These are phyloP conservation scores for Pomatorhinus ruficollis DNA, from an alignment of 2,113 vertebrate genomes.

Conservation along the genomic window DNA sequence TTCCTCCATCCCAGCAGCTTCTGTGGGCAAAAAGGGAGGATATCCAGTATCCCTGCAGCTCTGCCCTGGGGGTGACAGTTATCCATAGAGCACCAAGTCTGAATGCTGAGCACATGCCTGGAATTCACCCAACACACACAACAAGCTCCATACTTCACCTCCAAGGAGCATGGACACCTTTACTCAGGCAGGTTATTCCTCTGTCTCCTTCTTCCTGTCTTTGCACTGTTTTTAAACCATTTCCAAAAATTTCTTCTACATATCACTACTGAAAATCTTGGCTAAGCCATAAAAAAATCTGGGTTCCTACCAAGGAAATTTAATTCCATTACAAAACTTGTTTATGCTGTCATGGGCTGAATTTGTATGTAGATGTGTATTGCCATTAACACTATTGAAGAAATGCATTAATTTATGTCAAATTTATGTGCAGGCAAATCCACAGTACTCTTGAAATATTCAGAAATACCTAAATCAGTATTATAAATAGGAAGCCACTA, in stretches of 20 bases:
- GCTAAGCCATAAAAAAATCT: neutral
- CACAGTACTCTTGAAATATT: neutral
- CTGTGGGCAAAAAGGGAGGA: neutral
- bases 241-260: neutral
- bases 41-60: neutral
- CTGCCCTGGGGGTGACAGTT: neutral
- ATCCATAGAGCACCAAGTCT: neutral
- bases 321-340: neutral
- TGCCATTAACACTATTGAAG: neutral
- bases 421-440: neutral
- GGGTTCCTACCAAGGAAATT: neutral
- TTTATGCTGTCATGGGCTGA: neutral
- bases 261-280: neutral
- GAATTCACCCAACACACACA: neutral
- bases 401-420: neutral
- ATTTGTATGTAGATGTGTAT: neutral
- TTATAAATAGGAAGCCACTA: neutral
- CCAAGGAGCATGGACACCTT: neutral
- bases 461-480: neutral
- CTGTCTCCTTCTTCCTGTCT: neutral
- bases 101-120: neutral
- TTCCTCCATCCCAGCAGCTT: neutral
- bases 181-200: neutral
- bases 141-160: neutral
- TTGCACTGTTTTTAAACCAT: neutral